Evolutionary conservation across 2,113 vertebrate genomes (phyloP), one percentile per base, ranked within the genome.

Genomic region (Prunella fulvescens): DNA sequence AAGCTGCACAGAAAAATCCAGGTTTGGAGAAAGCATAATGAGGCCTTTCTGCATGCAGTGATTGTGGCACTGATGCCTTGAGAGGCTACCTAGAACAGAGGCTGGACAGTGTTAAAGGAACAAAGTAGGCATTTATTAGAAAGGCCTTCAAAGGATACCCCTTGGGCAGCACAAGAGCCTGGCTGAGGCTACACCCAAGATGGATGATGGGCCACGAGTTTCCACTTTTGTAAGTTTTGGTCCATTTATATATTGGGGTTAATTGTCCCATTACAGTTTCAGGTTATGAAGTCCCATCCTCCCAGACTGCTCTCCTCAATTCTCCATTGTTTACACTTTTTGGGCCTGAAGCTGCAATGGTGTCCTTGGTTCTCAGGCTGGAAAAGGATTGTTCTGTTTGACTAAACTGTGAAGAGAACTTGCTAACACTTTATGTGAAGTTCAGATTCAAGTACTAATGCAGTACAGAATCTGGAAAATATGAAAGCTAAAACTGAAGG

Each of bases 141-240:
- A 61, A 50, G 22, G 22, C 57, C 22, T 61, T 39, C 35, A 25
- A 33, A 48, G 22, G 35, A 48, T 12, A 24, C 19, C 4, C 17
- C 22, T 19, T 20, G 45, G 35, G 14, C 45, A 40, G 22, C 5
- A 50, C 28, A 77, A 61, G 28, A 25, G 29, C 35, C 28, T 5
- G 10, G 17, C 22, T 2, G 2, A 20, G 35, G 17, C 37, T n/a
- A 12, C 45, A 62, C 22, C 29, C 22, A 50, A 77, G 10, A 19
- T 16, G 13, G 35, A 24, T 3, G 0, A 47, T 6, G 4, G 12
- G 44, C 12, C 16, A 61, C 2, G 1, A 19, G n/a, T 25, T 48
- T 60, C 19, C 28, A 48, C 20, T 48, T 45, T 18, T 11, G 0
- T 11, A 37, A 47, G n/a, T 60, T 74, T 58, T 48, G 56, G 5